These are phyloP conservation scores for Lordiphosa mommai DNA, from an alignment of 1,140 invertebrate genomes.

Conservation along the genomic window DNA sequence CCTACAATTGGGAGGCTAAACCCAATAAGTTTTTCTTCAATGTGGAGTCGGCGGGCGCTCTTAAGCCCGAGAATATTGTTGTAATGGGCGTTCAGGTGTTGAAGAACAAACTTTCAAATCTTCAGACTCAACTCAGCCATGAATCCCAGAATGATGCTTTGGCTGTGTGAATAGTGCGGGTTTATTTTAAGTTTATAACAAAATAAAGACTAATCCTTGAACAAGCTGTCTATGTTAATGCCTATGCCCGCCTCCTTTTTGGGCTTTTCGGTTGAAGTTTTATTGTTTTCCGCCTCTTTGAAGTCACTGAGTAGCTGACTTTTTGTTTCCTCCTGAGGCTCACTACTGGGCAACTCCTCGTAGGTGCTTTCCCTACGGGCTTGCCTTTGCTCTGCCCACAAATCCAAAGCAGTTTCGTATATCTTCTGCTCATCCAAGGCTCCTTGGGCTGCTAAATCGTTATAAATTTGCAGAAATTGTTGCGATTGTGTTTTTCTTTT, in stretches of 20 bases:
- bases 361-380: conserved; percentile 5
- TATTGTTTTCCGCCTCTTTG: conserved; percentile 34
- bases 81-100: conserved; percentile 94
- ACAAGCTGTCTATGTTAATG: conserved; percentile 62
- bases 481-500: conserved; percentile 81
- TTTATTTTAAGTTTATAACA: conserved; percentile 46
- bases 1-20: conserved; percentile 95
- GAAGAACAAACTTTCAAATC: conserved; percentile 97
- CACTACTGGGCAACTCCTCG: conserved; percentile 19
- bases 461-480: conserved; percentile 83
- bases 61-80: conserved; percentile 98
- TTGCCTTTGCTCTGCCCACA: conserved; percentile 72
- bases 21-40: conserved; percentile 99
- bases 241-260: conserved; percentile 39
- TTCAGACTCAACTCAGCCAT: conserved; percentile 95
- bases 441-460: conserved; percentile 81
- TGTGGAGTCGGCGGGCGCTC: conserved; percentile 95
- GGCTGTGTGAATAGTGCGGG: conserved; percentile 82
- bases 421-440: conserved; percentile 80
- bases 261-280: conserved; percentile 9
- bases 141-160: conserved; percentile 92
- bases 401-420: conserved; percentile 79
- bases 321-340: conserved; percentile 8
- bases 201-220: conserved; percentile 50
- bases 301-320: conserved; percentile 48